These are phyloP conservation scores for Hippopotamyrus pictus DNA, from an alignment of 2,797 vertebrate species.

Conservation along the genomic window DNA sequence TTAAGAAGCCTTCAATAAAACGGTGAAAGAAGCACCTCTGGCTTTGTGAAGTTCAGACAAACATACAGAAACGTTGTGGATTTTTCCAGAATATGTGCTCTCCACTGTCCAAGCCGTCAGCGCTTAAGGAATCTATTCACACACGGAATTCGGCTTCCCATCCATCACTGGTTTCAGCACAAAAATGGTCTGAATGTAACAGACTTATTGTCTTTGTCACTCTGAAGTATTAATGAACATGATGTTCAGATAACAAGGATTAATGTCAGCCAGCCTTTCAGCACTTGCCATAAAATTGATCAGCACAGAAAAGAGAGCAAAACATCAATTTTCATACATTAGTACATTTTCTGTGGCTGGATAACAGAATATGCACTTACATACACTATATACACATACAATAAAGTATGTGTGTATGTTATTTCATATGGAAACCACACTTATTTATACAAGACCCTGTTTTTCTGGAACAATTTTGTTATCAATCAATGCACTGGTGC, in stretches of 20 bases:
- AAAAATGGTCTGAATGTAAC: background rate
- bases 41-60: background rate
- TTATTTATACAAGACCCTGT: background rate
- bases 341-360: background rate
- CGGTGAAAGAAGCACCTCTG: background rate
- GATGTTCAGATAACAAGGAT: constrained; percentile 5
- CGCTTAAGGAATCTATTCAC: background rate
- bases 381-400: background rate
- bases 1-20: background rate
- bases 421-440: background rate
- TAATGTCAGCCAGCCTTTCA: background rate
- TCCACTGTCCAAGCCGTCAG: background rate
- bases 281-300: constrained; percentile 2
- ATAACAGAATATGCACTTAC: background rate
- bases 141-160: background rate
- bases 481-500: background rate
- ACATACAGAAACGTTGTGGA: background rate
- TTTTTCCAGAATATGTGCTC: background rate
- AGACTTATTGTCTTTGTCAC: constrained; percentile 4
- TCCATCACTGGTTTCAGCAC: background rate
- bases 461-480: background rate
- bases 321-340: constrained; percentile 2
- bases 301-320: background rate
- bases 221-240: background rate
- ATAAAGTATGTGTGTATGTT: background rate